Evolutionary conservation across 1,140 invertebrate species (phyloP).

Genomic region (Halictus rubicundus): DNA sequence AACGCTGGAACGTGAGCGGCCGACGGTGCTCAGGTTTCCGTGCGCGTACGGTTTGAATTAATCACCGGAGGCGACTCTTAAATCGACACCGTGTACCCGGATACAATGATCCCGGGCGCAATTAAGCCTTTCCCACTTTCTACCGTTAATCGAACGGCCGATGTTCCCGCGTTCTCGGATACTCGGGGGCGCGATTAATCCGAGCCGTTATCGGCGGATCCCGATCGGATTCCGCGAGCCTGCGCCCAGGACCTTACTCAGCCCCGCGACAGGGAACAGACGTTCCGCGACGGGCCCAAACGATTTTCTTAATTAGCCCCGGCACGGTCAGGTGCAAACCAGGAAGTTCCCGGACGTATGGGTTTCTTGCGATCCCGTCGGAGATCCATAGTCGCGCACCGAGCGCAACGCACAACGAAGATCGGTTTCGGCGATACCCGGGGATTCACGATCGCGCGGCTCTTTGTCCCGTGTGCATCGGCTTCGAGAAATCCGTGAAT

Average conservation of each 20-base stretch:
- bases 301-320: conserved; percentile 40
- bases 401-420: background rate
- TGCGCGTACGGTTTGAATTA: no score
- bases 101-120: no score
- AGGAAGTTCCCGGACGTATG: conserved; percentile 29
- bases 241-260: background rate
- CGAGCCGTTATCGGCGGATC: conserved; percentile 8
- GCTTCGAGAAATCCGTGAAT: background rate
- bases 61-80: no score
- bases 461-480: background rate
- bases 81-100: no score
- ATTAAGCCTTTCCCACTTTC: background rate
- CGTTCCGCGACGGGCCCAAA: conserved; percentile 1
- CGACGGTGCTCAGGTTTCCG: no score
- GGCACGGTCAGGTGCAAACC: conserved; percentile 41
- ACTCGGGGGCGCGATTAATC: background rate
- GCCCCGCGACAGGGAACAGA: conserved; percentile 13
- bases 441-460: background rate
- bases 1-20: no score
- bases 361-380: background rate
- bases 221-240: conserved; percentile 4
- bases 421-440: background rate
- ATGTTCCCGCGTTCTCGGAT: background rate
- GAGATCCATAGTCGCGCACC: conserved; percentile 19
- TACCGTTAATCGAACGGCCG: background rate